Conservation (phyloP, 1,140 invertebrate species). For the Apis cerana region DNA sequence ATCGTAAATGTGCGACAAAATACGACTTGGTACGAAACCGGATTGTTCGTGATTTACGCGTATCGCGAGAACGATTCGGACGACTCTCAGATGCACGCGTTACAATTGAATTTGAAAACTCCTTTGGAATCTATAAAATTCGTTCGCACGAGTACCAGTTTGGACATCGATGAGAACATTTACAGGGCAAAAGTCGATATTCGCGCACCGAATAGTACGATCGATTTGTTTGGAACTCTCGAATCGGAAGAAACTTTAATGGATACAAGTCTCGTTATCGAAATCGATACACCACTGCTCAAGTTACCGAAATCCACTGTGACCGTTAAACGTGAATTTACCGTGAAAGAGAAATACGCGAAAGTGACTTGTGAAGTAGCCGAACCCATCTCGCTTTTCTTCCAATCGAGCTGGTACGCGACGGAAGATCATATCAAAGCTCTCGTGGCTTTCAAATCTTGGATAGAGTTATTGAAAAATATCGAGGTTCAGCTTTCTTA, state of each 20-base stretch:
- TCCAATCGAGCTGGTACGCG: conserved; percentile 81
- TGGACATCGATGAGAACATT: conserved; percentile 82
- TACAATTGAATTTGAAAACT: conserved; percentile 81
- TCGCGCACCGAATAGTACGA: conserved; percentile 75
- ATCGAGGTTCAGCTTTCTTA: conserved; percentile 79
- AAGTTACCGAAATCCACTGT: conserved; percentile 84
- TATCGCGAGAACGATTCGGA: conserved; percentile 76
- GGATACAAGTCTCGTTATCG: conserved; percentile 82
- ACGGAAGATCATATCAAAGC: conserved; percentile 78
- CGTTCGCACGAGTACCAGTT: conserved; percentile 77
- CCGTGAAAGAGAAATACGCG: conserved; percentile 83
- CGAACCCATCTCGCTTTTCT: conserved; percentile 68
- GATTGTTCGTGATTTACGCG: conserved; percentile 80
- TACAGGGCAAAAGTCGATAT: conserved; percentile 80
- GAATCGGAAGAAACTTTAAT: conserved; percentile 84
- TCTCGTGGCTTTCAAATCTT: conserved; percentile 80
- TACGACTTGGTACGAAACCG: conserved; percentile 81
- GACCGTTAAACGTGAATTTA: conserved; percentile 86
- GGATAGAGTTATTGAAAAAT: conserved; percentile 80
- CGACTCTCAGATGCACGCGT: conserved; percentile 77
- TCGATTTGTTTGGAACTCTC: conserved; percentile 76
- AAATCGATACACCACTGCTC: conserved; percentile 83
- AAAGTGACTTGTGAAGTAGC: conserved; percentile 71
- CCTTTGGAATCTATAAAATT: conserved; percentile 80
- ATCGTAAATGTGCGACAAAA: conserved; percentile 81